Percentiles rank a stretch among this genome's conserved stretches.
Conservation (phyloP, 1,140 invertebrate species). For the Panagrolaimus sp. region DNA sequence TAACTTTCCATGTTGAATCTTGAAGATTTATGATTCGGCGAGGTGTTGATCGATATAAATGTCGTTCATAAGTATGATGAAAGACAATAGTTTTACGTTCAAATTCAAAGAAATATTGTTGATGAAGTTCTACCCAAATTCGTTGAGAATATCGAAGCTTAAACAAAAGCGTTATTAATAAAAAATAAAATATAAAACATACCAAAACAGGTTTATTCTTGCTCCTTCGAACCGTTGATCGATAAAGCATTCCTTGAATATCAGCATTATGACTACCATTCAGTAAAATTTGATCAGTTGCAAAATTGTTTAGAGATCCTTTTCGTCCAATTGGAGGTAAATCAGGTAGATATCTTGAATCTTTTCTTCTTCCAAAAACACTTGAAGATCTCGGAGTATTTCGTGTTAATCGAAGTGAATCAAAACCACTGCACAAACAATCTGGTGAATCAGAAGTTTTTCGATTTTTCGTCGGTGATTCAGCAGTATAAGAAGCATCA, state of each 20-base stretch:
- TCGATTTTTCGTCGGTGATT: too few relatives aligned
- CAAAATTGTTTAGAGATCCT: too few relatives aligned
- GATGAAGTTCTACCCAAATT: not conserved
- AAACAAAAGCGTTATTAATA: not conserved
- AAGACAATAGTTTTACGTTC: slow-evolving; percentile 5
- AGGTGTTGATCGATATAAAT: not conserved
- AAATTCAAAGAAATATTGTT: not conserved
- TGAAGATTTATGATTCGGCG: slow-evolving; percentile 2
- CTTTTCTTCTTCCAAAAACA: too few relatives aligned
- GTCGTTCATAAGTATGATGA: not conserved
- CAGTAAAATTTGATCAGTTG: too few relatives aligned
- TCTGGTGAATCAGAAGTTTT: too few relatives aligned
- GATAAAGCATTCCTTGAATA: not conserved
- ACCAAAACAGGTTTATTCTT: slow-evolving; percentile 12
- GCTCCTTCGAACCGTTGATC: not conserved
- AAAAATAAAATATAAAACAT: not conserved
- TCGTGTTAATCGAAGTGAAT: too few relatives aligned
- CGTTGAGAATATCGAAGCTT: not conserved
- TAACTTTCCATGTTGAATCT: slow-evolving; percentile 3
- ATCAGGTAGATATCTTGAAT: too few relatives aligned
- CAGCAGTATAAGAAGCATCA: too few relatives aligned
- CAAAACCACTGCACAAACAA: too few relatives aligned
- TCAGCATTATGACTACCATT: not conserved
- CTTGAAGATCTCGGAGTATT: too few relatives aligned
- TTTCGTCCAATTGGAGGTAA: too few relatives aligned